These are phyloP conservation scores for Antechinus stuartii DNA, from an alignment of 2,113 vertebrate species.

Conservation along the genomic window DNA sequence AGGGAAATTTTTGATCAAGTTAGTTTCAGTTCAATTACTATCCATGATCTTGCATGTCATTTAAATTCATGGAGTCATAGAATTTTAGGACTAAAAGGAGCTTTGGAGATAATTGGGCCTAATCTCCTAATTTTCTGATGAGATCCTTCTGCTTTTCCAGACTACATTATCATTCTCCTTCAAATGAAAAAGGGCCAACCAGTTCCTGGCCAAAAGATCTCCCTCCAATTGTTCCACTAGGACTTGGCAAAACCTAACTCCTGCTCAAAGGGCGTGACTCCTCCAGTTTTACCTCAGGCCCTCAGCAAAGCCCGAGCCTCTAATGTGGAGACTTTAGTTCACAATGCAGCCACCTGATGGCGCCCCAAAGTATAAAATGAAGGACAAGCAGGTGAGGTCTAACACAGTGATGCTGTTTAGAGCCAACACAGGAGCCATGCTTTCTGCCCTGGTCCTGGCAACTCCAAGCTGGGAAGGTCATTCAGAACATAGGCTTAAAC, in stretches of 20 bases:
- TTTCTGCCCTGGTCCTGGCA: not conserved
- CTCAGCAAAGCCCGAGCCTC: not conserved
- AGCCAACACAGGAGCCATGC: not conserved
- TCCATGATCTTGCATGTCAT: not conserved
- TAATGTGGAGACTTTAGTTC: slow-evolving; percentile 7
- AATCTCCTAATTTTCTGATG: not conserved
- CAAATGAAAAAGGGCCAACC: not conserved
- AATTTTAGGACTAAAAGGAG: not conserved
- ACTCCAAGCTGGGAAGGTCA: not conserved
- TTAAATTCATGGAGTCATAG: not conserved
- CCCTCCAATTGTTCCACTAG: not conserved
- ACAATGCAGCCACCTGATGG: slow-evolving; percentile 58
- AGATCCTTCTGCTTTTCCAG: not conserved
- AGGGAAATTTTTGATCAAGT: not conserved
- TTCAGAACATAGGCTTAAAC: not conserved
- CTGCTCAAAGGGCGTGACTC: not conserved
- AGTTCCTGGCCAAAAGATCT: not conserved
- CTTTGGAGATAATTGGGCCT: not conserved
- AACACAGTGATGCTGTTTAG: not conserved
- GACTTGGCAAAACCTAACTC: not conserved
- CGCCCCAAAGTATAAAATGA: slow-evolving; percentile 7
- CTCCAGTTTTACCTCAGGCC: not conserved
- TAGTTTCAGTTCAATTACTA: not conserved
- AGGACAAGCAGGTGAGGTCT: not conserved
- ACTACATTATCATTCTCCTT: not conserved